Base-by-base conservation (phyloP, 2,888 invertebrate genomes). In the Dryadula phaetusa region DNA sequence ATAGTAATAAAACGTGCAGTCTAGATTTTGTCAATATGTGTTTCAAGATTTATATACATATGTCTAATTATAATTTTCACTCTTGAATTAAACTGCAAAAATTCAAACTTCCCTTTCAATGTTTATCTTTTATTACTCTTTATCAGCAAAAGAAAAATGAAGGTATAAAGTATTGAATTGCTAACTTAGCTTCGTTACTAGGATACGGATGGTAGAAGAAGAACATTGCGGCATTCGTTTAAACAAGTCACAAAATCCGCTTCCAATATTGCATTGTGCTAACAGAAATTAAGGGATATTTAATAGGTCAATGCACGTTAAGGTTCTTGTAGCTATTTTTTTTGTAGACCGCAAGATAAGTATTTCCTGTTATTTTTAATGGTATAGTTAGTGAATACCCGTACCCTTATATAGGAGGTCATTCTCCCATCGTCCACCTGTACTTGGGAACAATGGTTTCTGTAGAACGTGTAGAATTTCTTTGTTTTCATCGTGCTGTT, bases 101-200 rank as follows among this genome's bases (percentile, higher is more conserved):
- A n/a, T n/a, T n/a, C n/a, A n/a, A n/a, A n/a, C n/a, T n/a, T n/a
- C n/a, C n/a, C n/a, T n/a, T n/a, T n/a, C n/a, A n/a, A n/a, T n/a
- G n/a, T n/a, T n/a, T 8, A 8, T 32, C 32, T 32, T 32, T 2
- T 14, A 5, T 22, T 14, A n/a, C 7, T n/a, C 3, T 37, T 14
- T 22, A 54, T 14, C 12, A n/a, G n/a, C 2, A 22, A 56, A 40
- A 40, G 0, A 8, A 25, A 56, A 37, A 49, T 37, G 20, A 32
- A 60, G 28, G n/a, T 42, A n/a, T 25, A 42, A 49, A 85, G 85
- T 92, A 92, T 92, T 88, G 92, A 92, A 89, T 83, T 90, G 82
- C 90, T 79, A 82, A 78, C 79, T 74, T 78, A 8, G 52, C 16
- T 52, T 16, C 81, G 92, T 92, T 87, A 86, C 92, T 91, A 89